Evolutionary conservation across 2,888 invertebrate species (phyloP), one percentile per base, ranked within the genome.

Genomic region (Volucella bombylans): DNA sequence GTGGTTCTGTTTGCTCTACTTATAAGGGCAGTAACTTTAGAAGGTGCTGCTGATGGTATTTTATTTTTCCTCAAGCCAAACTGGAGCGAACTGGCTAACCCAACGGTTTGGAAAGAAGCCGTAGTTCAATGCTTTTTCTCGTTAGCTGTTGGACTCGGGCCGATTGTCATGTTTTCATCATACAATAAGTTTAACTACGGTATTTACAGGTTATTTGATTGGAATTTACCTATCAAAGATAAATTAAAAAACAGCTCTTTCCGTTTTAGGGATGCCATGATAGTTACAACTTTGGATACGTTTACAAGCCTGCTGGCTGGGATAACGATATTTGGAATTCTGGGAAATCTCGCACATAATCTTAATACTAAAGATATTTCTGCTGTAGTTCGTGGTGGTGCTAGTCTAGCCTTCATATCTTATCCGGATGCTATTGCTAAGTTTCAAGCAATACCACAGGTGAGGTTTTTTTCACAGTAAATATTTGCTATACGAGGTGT

Each of bases 371-470:
- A 93, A 8, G 94, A 94, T 10, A 94, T 96, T 2, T 89, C 92
- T 0, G 91, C 93, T 0, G 95, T 96, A 1, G 94, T 96, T 0
- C 94, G 95, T 4, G 95, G 95, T 39, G 96, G 96, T 9, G 94
- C 96, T 0, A 96, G 96, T 0, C 91, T 97, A 64, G 96, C 97
- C 1, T 97, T 97, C 89, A 94, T 97, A 73, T 96, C 96, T 0
- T 97, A 97, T 90, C 97, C 97, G 1, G 96, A 96, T 89, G 96
- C 96, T 1, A 94, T 97, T 71, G 94, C 96, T 0, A 95, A 96
- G 88, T 96, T 97, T 86, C 92, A 94, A 47, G 91, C 93, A 12
- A 93, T 95, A 9, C 96, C 96, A 1, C 96, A 96, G 93, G 94
- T 95, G 89, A 88, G 89, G 11, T 55, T 15, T 50, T 50, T 14